A percentile compares a stretch with the other conserved stretches of the same genome.
phyloP scores from a whole-genome alignment of 92 coral and sea anemone genomes.

The Siderastrea radians region DNA sequence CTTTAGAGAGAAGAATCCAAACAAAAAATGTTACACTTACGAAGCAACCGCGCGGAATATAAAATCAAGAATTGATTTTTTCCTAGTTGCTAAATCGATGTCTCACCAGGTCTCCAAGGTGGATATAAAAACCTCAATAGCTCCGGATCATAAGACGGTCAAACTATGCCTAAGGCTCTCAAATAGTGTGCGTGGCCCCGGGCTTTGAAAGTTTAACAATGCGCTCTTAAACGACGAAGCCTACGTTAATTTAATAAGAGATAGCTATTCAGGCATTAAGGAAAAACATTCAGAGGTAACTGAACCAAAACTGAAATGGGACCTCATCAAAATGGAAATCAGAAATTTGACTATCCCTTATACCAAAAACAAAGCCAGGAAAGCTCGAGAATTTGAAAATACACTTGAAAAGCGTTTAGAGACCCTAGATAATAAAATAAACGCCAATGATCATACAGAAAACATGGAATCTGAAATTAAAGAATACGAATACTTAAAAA shows the following conservation, averaged over 20 bases:
- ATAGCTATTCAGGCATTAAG: background rate
- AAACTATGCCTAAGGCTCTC: background rate
- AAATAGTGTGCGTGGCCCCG: conserved; percentile 4
- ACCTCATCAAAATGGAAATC: conserved; percentile 10
- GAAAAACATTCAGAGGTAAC: conserved; percentile 1
- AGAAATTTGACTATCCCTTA: conserved; percentile 15
- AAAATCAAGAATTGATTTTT: conserved; percentile 25
- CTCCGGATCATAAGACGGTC: conserved; percentile 5
- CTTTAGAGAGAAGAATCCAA: conserved; percentile 17
- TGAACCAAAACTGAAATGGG: conserved; percentile 19
- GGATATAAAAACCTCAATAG: background rate
- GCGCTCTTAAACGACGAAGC: background rate
- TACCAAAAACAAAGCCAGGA: background rate
- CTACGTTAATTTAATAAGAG: conserved; percentile 17
- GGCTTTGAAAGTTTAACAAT: conserved; percentile 7
- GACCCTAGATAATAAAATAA: no score
- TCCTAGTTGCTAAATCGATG: background rate
- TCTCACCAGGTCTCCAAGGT: background rate
- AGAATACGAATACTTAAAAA: no score
- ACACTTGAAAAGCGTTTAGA: background rate
- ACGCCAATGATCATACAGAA: no score
- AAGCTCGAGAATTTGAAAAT: background rate
- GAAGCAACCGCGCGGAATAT: conserved; percentile 24
- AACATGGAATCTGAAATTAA: no score
- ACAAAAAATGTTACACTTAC: conserved; percentile 10